Evolutionary conservation across 2,113 vertebrate genomes (phyloP), one percentile per base, ranked within the genome.

Genomic region (Tachysurus vachellii): DNA sequence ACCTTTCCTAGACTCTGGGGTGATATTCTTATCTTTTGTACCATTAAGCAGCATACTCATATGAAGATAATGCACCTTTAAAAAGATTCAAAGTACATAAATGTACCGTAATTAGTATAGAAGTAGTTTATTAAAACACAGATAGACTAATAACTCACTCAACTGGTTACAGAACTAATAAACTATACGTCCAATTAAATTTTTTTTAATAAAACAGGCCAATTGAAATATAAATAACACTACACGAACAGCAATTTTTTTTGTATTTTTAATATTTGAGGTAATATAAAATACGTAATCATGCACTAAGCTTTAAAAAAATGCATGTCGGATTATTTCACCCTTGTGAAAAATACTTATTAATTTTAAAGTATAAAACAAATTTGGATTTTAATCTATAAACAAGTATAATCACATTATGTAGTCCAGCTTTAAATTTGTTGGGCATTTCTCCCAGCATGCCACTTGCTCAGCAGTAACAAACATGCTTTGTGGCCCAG

Each of bases 401-500:
- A 89, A 16, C 42, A 68, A 87, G 62, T 36, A 28, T 71, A 42
- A 79, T 71, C 26, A 36, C 23, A 44, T 53, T 28, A 81, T 70
- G 59, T 66, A 42, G 31, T 31, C 75, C 21, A 36, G 50, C 83
- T 28, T n/a, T 89, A 84, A 87, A 89, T 59, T 59, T 80, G 68
- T 70, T 13, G 19, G 23, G 23, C 42, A 42, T 88, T 54, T 54
- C 86, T 73, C 80, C 26, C 71, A 64, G 79, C 66, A 44, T 84
- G 84, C 81, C 89, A 90, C 91, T 93, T 90, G 90, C 88, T 88
- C 90, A 94, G 92, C 86, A 92, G 94, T 94, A 95, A 94, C 95
- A 95, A 95, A 96, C 94, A 95, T 95, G 68, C 94, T 95, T 94
- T 91, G 94, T 94, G 93, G 93, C 92, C 93, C 94, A 95, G 94